These are phyloP conservation scores for Catocala fraxini DNA, from an alignment of 2,888 invertebrate genomes.

Conservation along the genomic window DNA sequence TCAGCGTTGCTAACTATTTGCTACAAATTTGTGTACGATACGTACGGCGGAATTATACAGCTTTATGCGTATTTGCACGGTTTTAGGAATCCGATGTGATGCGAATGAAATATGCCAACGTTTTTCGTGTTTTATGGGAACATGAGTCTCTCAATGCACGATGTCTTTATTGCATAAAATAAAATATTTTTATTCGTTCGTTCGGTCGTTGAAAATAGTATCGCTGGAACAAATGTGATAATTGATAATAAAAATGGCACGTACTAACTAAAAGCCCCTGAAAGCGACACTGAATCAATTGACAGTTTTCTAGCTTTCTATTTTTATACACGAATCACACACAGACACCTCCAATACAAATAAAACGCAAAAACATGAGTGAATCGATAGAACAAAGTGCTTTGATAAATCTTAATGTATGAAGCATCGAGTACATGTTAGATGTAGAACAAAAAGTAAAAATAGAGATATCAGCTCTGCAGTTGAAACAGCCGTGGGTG, in stretches of 20 bases:
- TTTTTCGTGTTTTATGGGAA: conserved; percentile 36
- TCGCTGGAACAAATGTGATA: conserved; percentile 16
- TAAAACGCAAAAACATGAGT: neutral
- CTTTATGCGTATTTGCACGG: conserved; percentile 42
- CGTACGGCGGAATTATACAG: conserved; percentile 34
- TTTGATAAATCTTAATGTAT: conserved; percentile 20
- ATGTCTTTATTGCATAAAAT: conserved; percentile 4
- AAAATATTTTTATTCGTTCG: conserved; percentile 6
- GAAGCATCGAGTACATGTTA: conserved; percentile 5
- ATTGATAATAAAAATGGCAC: conserved; percentile 24
- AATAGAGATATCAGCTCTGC: too few relatives aligned
- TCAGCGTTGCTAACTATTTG: conserved; percentile 50
- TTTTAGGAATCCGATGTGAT: conserved; percentile 55
- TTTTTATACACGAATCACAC: conserved; percentile 3
- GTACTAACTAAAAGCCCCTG: conserved; percentile 15
- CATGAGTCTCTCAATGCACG: conserved; percentile 25
- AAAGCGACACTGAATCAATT: conserved; percentile 30
- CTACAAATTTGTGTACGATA: conserved; percentile 49
- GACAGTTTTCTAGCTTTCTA: conserved; percentile 45
- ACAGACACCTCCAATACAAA: neutral
- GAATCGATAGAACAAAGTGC: conserved; percentile 11
- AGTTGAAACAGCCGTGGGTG: too few relatives aligned
- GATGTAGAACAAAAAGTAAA: too few relatives aligned
- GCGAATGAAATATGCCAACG: conserved; percentile 43
- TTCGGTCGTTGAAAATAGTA: conserved; percentile 4